A percentile compares a stretch with the other conserved stretches of the same genome.
phyloP scores from a whole-genome alignment of 2,113 vertebrate species.

The Hippocampus barbouri region DNA sequence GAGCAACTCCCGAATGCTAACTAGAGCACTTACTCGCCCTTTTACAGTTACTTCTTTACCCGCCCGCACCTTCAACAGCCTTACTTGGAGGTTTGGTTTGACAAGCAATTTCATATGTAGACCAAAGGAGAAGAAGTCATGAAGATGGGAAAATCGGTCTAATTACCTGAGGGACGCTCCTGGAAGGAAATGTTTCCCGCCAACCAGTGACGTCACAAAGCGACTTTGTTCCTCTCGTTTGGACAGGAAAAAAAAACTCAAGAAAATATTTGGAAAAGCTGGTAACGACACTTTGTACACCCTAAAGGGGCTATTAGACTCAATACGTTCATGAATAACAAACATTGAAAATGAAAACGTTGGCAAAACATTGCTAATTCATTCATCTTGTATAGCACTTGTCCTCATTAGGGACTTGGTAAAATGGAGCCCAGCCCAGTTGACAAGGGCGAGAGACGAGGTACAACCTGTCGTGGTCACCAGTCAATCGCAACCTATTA shows the following conservation, averaged over 20 bases:
- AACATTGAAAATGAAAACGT: too few relatives aligned
- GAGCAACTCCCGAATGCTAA: background rate
- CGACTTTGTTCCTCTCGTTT: background rate
- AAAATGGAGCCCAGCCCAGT: too few relatives aligned
- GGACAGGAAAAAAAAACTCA: background rate
- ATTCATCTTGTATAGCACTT: too few relatives aligned
- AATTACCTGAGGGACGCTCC: background rate
- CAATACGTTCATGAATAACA: background rate
- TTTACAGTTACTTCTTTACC: background rate
- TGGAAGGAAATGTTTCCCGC: background rate
- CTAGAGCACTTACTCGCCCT: background rate
- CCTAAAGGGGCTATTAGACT: background rate
- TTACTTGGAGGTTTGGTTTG: background rate
- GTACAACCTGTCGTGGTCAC: background rate
- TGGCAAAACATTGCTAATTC: too few relatives aligned
- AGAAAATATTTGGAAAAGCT: background rate
- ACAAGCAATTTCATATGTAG: background rate
- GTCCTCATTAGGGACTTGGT: background rate
- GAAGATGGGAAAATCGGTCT: background rate
- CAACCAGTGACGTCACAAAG: background rate
- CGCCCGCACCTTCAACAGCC: background rate
- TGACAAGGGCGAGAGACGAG: too few relatives aligned
- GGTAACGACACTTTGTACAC: background rate
- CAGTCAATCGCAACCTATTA: background rate
- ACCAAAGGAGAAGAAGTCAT: background rate